These are phyloP conservation scores for Seira musarum DNA, from an alignment of 2,888 invertebrate genomes.

Conservation along the genomic window DNA sequence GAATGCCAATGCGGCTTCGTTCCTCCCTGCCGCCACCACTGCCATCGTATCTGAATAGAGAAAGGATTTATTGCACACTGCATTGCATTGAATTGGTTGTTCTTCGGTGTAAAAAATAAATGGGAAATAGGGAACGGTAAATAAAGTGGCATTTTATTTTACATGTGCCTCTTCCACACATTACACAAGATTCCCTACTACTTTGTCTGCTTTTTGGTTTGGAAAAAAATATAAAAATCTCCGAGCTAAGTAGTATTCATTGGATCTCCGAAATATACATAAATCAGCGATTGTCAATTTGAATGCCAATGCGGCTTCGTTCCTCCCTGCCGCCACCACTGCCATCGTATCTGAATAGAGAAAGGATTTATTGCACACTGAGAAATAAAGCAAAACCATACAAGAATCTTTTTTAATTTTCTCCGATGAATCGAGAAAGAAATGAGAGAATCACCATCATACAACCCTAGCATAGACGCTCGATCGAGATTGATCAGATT, in stretches of 20 bases:
- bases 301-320: slow-evolving; percentile 15
- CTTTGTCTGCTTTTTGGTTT: background rate
- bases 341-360: background rate
- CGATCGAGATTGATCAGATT: background rate
- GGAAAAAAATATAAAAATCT: no score
- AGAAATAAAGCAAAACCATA: slow-evolving; percentile 4
- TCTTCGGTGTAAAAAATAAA: slow-evolving; percentile 3
- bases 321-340: background rate
- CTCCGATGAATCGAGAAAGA: background rate
- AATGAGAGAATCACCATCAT: no score
- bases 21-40: background rate
- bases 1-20: slow-evolving; percentile 15
- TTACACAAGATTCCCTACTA: no score
- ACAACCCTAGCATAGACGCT: background rate
- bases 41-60: background rate
- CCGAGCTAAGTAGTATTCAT: no score
- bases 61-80: background rate
- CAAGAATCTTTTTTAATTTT: slow-evolving; percentile 1
- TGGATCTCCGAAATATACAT: background rate
- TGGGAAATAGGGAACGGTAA: slow-evolving; percentile 14
- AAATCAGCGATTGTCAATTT: slow-evolving; percentile 16
- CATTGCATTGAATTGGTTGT: no score
- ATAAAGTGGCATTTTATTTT: slow-evolving; percentile 19
- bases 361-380: slow-evolving; percentile 2
- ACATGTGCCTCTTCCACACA: slow-evolving; percentile 12